Percentiles rank a stretch among this genome's conserved stretches.
Conservation (phyloP, 2,797 vertebrate species). For the Dendrocincla fuliginosa region DNA sequence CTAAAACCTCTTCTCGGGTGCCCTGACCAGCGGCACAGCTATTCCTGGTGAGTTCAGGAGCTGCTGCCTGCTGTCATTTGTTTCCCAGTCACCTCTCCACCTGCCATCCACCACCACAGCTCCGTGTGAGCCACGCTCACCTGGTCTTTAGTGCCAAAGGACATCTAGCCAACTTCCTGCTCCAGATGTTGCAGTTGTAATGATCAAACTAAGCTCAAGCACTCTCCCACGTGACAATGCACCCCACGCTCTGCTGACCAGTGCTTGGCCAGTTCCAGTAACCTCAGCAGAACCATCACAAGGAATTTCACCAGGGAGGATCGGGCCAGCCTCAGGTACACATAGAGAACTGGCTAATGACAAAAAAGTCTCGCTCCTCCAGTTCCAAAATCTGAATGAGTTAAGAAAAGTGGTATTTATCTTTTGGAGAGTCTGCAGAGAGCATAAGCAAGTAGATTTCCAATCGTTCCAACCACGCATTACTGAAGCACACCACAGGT, state of each 20-base stretch:
- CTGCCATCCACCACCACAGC: not conserved
- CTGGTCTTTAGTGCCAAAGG: not conserved
- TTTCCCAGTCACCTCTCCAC: not conserved
- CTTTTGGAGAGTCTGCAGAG: not conserved
- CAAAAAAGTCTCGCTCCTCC: not conserved
- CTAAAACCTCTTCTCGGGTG: not conserved
- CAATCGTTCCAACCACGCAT: not conserved
- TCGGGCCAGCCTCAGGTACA: not conserved
- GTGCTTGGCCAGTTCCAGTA: accelerated
- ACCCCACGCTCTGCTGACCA: not conserved
- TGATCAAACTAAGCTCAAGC: accelerated
- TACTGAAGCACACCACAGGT: not conserved
- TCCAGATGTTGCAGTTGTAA: not conserved
- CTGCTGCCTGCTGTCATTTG: not conserved
- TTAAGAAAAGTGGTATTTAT: not conserved
- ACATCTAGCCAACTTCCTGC: not conserved
- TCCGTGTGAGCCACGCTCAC: accelerated
- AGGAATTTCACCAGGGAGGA: not conserved
- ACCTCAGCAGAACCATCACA: accelerated
- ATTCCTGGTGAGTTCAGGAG: not conserved
- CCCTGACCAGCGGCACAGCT: not conserved
- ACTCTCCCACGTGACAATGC: accelerated
- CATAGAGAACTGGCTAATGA: not conserved
- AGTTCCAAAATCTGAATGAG: not conserved
- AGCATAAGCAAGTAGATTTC: not conserved